These are phyloP conservation scores for Drosophila lacteicornis DNA, from an alignment of 1,140 invertebrate species.

Conservation along the genomic window DNA sequence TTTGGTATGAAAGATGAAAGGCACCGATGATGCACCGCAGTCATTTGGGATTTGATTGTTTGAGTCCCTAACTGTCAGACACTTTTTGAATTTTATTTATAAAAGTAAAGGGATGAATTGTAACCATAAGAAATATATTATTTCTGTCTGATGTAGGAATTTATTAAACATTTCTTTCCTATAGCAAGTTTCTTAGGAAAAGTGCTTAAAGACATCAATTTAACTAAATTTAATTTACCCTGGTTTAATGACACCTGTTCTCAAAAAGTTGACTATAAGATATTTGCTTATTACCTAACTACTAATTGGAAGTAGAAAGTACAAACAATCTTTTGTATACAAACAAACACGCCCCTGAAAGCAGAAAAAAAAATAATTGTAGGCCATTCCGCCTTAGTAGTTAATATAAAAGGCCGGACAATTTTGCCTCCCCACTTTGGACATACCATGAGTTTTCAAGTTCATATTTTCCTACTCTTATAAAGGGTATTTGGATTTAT, in stretches of 20 bases:
- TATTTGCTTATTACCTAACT: slow-evolving; percentile 5
- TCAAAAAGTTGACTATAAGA: not conserved
- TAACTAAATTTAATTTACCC: not conserved
- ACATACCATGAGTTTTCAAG: slow-evolving; percentile 6
- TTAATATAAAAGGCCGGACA: slow-evolving; percentile 15
- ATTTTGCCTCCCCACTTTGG: not conserved
- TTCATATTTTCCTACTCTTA: slow-evolving; percentile 19
- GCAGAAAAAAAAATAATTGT: slow-evolving; percentile 11
- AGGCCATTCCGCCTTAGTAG: not conserved
- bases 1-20: slow-evolving; percentile 9
- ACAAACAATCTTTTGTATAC: not conserved
- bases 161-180: too few relatives aligned
- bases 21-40: slow-evolving; percentile 1
- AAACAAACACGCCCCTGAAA: slow-evolving; percentile 12
- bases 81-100: not conserved
- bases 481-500: not conserved
- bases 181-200: not conserved
- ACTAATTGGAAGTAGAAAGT: slow-evolving; percentile 16
- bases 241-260: not conserved
- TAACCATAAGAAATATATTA: too few relatives aligned
- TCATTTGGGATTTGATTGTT: not conserved
- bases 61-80: not conserved
- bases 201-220: not conserved
- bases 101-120: not conserved
- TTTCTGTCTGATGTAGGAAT: too few relatives aligned